Evolutionary conservation across 2,113 vertebrate genomes (phyloP), one percentile per base, ranked within the genome.

Genomic region (Bufo bufo): DNA sequence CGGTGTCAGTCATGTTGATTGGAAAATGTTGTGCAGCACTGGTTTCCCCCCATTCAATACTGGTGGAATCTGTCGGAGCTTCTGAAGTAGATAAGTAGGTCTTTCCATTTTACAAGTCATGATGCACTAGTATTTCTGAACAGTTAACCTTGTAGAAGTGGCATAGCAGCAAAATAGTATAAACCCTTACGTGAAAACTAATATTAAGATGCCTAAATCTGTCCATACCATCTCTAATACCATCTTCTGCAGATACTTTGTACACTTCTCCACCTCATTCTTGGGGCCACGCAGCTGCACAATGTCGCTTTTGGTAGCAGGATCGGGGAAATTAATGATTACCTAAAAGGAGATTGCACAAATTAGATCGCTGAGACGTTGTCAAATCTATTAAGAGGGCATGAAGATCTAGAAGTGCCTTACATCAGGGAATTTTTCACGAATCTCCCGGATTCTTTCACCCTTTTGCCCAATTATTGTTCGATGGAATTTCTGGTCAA

Each of bases 381-480:
- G 16, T n/a, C 33, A 17, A n/a, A 11, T 0, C 3, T 43, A 43
- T 11, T 2, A 17, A 72, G 49, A 54, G 0, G 3, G 8, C 49
- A 58, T 17, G 16, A 43, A 69, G 65, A 12, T 61, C 3, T 56
- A n/a, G 5, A 50, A 43, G 49, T 6, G 63, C 20, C 59, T 90
- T 65, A 96, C 98, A 95, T 99, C 98, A 43, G 98, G 98, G 91
- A 99, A 99, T 90, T 99, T 99, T 91, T 99, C 98, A 5, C 98
- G 94, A 85, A 99, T 96, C 93, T 99, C 98, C 90, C 99, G 98
- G 83, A 99, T 97, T 84, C 97, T 97, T 93, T 99, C 98, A 3
- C 98, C 98, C 90, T 99, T 99, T 94, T 99, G 98, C 90, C 98
- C 98, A 83, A 99, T 99, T 91, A 99, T 99, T 92, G 98, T 98